Evolutionary conservation across 2,113 vertebrate species (phyloP), one percentile per base, ranked within the genome.

Genomic region (Oxyura jamaicensis): DNA sequence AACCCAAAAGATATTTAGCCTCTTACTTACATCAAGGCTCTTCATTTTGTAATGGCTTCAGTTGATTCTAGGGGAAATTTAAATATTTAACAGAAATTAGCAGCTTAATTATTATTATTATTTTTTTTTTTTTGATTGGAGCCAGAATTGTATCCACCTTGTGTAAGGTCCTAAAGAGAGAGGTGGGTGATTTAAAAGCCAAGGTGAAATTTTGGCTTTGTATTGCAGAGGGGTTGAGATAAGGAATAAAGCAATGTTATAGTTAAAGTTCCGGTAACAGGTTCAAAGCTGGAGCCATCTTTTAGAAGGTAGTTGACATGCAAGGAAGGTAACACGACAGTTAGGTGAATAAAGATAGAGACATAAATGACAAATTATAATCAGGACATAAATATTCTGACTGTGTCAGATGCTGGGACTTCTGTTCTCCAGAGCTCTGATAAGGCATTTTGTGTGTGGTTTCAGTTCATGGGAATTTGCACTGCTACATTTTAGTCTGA

Each of bases 401-500:
- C 63, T 63, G 72, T 52, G 60, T 86, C 83, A 90, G 42, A 48
- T 52, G 46, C 77, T 25, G 21, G 35, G 60, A 86, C 83, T 97
- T 88, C 81, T 90, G 22, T 86, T 91, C 79, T 83, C 68, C 67
- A 71, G 87, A 74, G 77, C 42, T 88, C 55, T 78, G 79, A 74
- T 83, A 88, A 94, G 36, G 55, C 52, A 73, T 88, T 96, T 68
- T 67, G 31, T 2, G 0, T 59, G 41, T 48, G 56, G 79, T 67
- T 94, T 86, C 85, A 39, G 29, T 90, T 90, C 85, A 81, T 3
- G 68, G 59, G 56, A 90, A 93, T 94, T 86, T 95, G 75, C 83
- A 56, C 65, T 56, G 76, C 59, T 90, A 68, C 80, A 94, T 90
- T 90, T 86, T 53, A 90, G 82, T 90, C 88, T 95, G 94, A 96